These are phyloP conservation scores for Florisuga fusca DNA, from an alignment of 2,797 vertebrate genomes.

Conservation along the genomic window DNA sequence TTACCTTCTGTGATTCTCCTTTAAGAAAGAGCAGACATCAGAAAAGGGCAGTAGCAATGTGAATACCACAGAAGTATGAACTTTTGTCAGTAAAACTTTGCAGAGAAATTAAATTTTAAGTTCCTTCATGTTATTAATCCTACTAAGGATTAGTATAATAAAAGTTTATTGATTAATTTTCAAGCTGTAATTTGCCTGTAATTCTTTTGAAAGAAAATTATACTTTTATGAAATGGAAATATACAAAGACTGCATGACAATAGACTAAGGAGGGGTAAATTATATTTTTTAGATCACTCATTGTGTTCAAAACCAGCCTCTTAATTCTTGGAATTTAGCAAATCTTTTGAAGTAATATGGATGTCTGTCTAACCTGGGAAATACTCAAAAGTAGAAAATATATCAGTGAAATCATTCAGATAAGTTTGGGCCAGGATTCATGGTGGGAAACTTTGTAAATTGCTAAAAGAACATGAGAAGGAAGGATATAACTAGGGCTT, in stretches of 20 bases:
- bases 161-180: conserved; percentile 76
- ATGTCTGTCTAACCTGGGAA: background rate
- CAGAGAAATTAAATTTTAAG: conserved; percentile 56
- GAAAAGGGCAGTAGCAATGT: background rate
- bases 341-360: background rate
- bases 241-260: background rate
- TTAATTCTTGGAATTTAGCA: background rate
- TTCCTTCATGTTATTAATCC: conserved; percentile 68
- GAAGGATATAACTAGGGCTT: background rate
- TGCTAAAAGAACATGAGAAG: background rate
- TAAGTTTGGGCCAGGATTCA: background rate
- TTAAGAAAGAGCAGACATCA: background rate
- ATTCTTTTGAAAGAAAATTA: conserved; percentile 35
- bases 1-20: background rate
- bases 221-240: conserved; percentile 66
- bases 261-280: conserved; percentile 1
- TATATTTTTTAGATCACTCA: conserved; percentile 19
- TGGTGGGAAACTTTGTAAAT: background rate
- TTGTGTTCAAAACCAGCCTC: background rate
- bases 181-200: conserved; percentile 46
- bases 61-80: background rate
- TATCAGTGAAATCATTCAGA: background rate
- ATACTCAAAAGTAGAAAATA: background rate
- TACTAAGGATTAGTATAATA: conserved; percentile 56
- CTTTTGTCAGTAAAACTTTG: conserved; percentile 58